These are phyloP conservation scores for Melipona quadrifasciata DNA, from an alignment of 1,140 invertebrate species.

Conservation along the genomic window DNA sequence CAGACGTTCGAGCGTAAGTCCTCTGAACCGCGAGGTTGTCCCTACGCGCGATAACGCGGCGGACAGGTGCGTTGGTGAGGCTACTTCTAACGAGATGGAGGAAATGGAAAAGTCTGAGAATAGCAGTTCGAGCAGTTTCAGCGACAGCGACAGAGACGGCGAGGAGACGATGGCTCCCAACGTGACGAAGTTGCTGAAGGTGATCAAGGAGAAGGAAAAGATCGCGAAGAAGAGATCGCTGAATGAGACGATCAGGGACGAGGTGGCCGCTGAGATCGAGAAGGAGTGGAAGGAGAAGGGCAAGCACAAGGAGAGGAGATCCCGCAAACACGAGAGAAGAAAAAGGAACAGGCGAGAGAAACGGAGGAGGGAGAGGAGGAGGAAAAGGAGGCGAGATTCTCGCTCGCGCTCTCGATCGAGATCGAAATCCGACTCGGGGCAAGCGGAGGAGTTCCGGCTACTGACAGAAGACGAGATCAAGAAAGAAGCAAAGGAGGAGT, in stretches of 20 bases:
- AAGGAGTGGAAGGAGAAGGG: constrained; percentile 73
- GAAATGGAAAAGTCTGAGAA: constrained; percentile 8
- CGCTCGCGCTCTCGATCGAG: neutral
- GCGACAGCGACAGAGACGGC: constrained; percentile 11
- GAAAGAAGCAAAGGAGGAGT: constrained; percentile 73
- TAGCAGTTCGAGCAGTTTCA: constrained; percentile 51
- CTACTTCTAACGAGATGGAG: neutral
- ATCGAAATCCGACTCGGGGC: constrained; percentile 9
- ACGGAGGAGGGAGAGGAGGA: constrained; percentile 54
- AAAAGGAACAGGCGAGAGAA: constrained; percentile 68
- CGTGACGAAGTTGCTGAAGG: constrained; percentile 75
- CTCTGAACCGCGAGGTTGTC: neutral
- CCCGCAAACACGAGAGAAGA: constrained; percentile 68
- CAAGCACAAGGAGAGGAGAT: constrained; percentile 67
- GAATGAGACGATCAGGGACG: constrained; percentile 79
- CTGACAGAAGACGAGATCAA: constrained; percentile 76
- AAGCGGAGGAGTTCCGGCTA: constrained; percentile 37
- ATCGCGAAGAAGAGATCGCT: constrained; percentile 76
- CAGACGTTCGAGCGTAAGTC: constrained; percentile 27
- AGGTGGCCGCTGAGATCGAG: constrained; percentile 78
- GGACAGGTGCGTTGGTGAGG: neutral
- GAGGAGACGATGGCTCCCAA: constrained; percentile 52
- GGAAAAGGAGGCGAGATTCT: constrained; percentile 20
- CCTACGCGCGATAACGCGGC: neutral
- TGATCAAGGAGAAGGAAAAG: constrained; percentile 79